Conservation (phyloP, 2,113 vertebrate genomes). For the Chaenocephalus aceratus region DNA sequence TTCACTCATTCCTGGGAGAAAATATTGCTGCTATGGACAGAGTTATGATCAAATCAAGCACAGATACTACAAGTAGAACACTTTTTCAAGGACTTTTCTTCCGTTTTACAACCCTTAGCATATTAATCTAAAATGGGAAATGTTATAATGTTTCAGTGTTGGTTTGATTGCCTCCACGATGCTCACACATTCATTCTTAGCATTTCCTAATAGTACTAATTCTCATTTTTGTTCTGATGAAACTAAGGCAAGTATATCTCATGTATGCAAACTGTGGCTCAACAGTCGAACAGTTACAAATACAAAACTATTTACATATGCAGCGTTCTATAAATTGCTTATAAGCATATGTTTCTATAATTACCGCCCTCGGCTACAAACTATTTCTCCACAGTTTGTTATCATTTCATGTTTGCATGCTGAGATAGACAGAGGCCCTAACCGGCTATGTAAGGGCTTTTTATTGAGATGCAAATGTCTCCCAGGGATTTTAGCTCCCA, state of each 20-base stretch:
- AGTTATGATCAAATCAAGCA: slow-evolving; percentile 40
- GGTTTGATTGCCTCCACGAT: too few relatives aligned
- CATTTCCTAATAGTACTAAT: not conserved
- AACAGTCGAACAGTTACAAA: slow-evolving; percentile 16
- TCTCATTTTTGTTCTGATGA: not conserved
- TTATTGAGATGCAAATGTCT: slow-evolving; percentile 77
- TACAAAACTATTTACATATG: not conserved
- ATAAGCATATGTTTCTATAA: slow-evolving; percentile 36
- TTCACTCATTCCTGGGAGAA: slow-evolving; percentile 54
- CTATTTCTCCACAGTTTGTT: slow-evolving; percentile 48
- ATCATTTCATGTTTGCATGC: slow-evolving; percentile 55
- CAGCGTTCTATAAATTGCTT: slow-evolving; percentile 15
- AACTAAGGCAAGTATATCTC: not conserved
- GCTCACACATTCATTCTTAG: slow-evolving; percentile 1
- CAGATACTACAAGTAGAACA: not conserved
- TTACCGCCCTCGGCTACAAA: slow-evolving; percentile 46
- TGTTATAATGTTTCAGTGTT: too few relatives aligned
- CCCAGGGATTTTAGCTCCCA: slow-evolving; percentile 58
- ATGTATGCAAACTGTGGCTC: not conserved
- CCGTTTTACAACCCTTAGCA: not conserved
- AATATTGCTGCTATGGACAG: slow-evolving; percentile 60
- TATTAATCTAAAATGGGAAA: not conserved
- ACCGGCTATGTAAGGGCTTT: slow-evolving; percentile 60
- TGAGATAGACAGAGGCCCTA: slow-evolving; percentile 46
- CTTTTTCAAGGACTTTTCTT: not conserved